Evolutionary conservation across 2,797 vertebrate species (phyloP).

Genomic region (Cottoperca gobio): DNA sequence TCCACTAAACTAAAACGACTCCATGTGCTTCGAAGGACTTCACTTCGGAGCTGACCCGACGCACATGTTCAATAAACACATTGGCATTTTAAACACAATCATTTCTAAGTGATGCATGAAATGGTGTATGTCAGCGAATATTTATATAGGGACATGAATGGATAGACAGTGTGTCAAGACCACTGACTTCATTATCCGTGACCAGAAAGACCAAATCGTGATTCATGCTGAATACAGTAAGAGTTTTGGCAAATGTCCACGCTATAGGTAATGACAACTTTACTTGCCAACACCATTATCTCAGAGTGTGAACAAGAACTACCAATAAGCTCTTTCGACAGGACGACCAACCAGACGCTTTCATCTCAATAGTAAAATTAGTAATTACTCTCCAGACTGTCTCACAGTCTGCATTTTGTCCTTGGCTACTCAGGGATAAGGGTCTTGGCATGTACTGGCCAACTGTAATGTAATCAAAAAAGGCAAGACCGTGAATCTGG

Average conservation of each 20-base stretch:
- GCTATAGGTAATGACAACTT: slow-evolving; percentile 53
- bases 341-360: slow-evolving; percentile 58
- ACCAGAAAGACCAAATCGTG: slow-evolving; percentile 56
- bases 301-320: slow-evolving; percentile 50
- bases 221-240: slow-evolving; percentile 24
- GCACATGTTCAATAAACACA: slow-evolving; percentile 65
- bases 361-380: slow-evolving; percentile 64
- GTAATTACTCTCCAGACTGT: slow-evolving; percentile 61
- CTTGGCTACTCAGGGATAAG: slow-evolving; percentile 71
- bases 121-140: slow-evolving; percentile 69
- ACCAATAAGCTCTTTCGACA: slow-evolving; percentile 29
- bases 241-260: slow-evolving; percentile 57
- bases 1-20: slow-evolving; percentile 59
- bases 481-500: slow-evolving; percentile 71
- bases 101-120: slow-evolving; percentile 62
- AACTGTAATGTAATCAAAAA: slow-evolving; percentile 72
- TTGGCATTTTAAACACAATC: slow-evolving; percentile 63
- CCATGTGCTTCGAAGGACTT: slow-evolving; percentile 42
- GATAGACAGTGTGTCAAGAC: slow-evolving; percentile 38
- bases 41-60: slow-evolving; percentile 45
- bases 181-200: slow-evolving; percentile 65
- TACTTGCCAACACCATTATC: slow-evolving; percentile 57
- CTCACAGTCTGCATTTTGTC: slow-evolving; percentile 64
- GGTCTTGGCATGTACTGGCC: slow-evolving; percentile 58
- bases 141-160: slow-evolving; percentile 51